Percentiles rank a stretch among this genome's conserved stretches.
phyloP scores from a whole-genome alignment of 1,140 invertebrate genomes.

The Drosophila pseudoananassae region DNA sequence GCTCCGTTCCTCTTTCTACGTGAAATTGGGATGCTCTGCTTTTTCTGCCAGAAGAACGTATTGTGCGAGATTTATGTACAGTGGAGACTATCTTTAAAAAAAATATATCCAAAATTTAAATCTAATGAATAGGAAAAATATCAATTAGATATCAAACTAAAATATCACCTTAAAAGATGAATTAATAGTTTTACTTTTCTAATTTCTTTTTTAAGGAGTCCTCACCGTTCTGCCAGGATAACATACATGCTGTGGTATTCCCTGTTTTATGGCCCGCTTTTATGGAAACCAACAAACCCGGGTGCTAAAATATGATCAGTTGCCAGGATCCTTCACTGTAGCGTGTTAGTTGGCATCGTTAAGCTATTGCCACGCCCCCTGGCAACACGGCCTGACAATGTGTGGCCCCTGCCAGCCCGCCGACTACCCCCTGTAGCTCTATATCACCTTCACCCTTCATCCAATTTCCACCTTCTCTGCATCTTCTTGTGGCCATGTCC shows the following conservation, averaged over 20 bases:
- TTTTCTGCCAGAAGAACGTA: conserved; percentile 57
- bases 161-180: too few relatives aligned
- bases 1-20: neutral
- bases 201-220: neutral
- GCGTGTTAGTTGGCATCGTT: conserved; percentile 66
- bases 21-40: neutral
- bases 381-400: conserved; percentile 35
- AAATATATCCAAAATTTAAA: too few relatives aligned
- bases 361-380: conserved; percentile 65
- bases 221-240: conserved; percentile 1
- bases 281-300: conserved; percentile 6
- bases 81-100: neutral
- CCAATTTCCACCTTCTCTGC: neutral
- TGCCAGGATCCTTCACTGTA: conserved; percentile 18
- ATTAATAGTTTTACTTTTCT: too few relatives aligned
- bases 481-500: conserved; percentile 21
- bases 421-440: neutral
- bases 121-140: too few relatives aligned
- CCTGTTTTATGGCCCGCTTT: conserved; percentile 2
- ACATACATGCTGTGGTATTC: neutral
- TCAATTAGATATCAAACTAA: too few relatives aligned
- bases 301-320: conserved; percentile 23
- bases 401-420: neutral
- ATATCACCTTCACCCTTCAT: neutral
- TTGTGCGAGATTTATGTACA: conserved; percentile 73